These are phyloP conservation scores for Drosophila mulleri DNA, from an alignment of 2,888 invertebrate species.

Conservation along the genomic window DNA sequence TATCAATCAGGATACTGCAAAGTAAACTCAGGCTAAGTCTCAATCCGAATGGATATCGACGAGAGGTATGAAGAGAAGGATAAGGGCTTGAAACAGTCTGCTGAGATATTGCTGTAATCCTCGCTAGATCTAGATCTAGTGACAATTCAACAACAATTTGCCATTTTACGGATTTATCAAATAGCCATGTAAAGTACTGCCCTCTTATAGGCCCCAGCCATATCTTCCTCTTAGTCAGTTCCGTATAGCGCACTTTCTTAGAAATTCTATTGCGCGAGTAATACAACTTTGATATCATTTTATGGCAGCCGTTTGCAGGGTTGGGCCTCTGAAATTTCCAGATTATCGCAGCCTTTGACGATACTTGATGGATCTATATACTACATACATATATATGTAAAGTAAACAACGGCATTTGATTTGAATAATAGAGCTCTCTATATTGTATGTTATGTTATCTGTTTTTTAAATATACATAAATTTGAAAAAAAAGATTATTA, in stretches of 20 bases:
- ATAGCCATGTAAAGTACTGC: too few relatives aligned
- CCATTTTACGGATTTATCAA: too few relatives aligned
- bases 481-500: slow-evolving; percentile 42
- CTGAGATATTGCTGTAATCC: not conserved
- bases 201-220: not conserved
- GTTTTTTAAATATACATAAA: slow-evolving; percentile 43
- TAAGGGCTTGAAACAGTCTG: not conserved
- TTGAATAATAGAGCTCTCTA: slow-evolving; percentile 3
- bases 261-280: too few relatives aligned
- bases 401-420: slow-evolving; percentile 11
- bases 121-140: not conserved
- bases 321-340: not conserved
- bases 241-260: not conserved
- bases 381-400: not conserved
- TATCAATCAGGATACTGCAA: too few relatives aligned
- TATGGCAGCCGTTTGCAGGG: not conserved
- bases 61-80: not conserved
- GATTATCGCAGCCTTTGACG: not conserved
- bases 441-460: slow-evolving; percentile 19
- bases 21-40: too few relatives aligned
- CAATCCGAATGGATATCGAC: not conserved
- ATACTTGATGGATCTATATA: not conserved
- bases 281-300: not conserved
- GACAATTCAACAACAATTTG: not conserved
- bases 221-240: too few relatives aligned